Conservation (phyloP, 2,888 invertebrate species). For the Cephus pygmeus region DNA sequence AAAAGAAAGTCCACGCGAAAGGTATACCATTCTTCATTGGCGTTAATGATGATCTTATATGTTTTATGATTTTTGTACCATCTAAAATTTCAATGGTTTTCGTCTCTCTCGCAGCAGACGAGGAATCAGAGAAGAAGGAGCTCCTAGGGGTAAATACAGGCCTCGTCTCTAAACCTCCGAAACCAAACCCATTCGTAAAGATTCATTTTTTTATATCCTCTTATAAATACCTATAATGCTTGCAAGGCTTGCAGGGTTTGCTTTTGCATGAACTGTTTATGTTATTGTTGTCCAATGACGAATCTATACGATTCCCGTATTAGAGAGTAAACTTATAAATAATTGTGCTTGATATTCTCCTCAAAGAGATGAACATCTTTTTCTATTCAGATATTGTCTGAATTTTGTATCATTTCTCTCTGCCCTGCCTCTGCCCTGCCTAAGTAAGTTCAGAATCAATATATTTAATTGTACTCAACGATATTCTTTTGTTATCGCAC, state of each 20-base stretch:
- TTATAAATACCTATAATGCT: conserved; percentile 39
- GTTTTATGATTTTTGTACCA: not conserved
- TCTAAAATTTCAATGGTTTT: not conserved
- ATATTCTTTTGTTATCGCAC: conserved; percentile 1
- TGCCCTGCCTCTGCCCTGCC: not conserved
- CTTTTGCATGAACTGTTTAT: conserved; percentile 33
- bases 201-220: conserved; percentile 43
- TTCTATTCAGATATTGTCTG: not conserved
- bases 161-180: conserved; percentile 63
- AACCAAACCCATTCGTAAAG: conserved; percentile 66
- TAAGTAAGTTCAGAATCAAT: not conserved
- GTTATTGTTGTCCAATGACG: not conserved
- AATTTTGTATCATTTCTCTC: not conserved
- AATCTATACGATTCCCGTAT: conserved; percentile 1
- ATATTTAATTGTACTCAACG: not conserved
- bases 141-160: conserved; percentile 66
- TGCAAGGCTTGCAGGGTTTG: conserved; percentile 37
- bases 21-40: conserved; percentile 31
- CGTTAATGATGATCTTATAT: not conserved
- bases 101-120: conserved; percentile 53
- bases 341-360: not conserved
- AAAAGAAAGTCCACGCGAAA: conserved; percentile 57
- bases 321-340: not conserved
- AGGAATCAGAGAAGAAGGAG: conserved; percentile 63
- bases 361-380: not conserved